Percentiles rank a stretch among this genome's conserved stretches.
These are phyloP conservation scores for Brienomyrus longianalis DNA, from an alignment of 2,113 vertebrate species.

Conservation along the genomic window DNA sequence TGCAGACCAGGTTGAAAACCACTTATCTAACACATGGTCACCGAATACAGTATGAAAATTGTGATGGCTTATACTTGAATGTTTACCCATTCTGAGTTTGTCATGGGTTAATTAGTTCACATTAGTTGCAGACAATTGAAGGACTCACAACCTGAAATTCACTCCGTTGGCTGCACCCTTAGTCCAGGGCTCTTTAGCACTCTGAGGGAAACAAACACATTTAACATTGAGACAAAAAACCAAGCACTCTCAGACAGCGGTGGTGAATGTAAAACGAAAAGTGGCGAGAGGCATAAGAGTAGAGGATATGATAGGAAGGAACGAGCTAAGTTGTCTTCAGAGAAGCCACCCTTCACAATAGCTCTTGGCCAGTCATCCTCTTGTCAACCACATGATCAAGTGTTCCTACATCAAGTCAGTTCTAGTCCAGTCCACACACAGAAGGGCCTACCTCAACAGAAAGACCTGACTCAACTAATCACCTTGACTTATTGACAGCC, in stretches of 20 bases:
- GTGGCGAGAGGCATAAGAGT: slow-evolving; percentile 38
- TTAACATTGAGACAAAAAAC: slow-evolving; percentile 84
- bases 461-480: background rate
- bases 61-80: slow-evolving; percentile 74
- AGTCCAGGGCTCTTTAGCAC: slow-evolving; percentile 98
- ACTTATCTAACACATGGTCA: background rate
- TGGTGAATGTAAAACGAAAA: slow-evolving; percentile 54
- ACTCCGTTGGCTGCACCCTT: slow-evolving; percentile 97
- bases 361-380: slow-evolving; percentile 30
- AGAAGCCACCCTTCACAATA: slow-evolving; percentile 20
- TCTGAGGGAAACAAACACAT: slow-evolving; percentile 99
- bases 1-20: background rate
- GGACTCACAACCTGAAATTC: slow-evolving; percentile 99
- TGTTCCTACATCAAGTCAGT: background rate
- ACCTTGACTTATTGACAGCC: background rate
- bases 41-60: background rate
- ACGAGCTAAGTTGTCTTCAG: slow-evolving; percentile 42
- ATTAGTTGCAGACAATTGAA: slow-evolving; percentile 80
- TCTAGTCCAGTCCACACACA: background rate
- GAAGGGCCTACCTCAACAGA: background rate
- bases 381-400: background rate
- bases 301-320: slow-evolving; percentile 38
- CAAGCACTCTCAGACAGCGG: slow-evolving; percentile 47
- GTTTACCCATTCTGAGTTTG: slow-evolving; percentile 83
- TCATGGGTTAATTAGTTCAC: slow-evolving; percentile 77